phyloP scores from a whole-genome alignment of 2,888 invertebrate genomes.

The Coleophora flavipennella region DNA sequence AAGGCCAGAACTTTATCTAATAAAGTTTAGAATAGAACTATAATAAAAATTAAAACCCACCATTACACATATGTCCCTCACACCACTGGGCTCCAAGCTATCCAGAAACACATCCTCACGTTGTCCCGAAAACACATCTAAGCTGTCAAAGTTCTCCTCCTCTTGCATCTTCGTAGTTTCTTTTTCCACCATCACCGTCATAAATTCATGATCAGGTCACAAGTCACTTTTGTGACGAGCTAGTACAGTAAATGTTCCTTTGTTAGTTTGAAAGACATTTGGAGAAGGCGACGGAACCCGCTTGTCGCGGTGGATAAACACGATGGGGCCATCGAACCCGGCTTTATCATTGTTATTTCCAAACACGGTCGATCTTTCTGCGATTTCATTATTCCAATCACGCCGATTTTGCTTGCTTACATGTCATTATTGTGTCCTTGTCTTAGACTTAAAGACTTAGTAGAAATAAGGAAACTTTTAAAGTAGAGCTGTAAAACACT shows the following conservation, averaged over 20 bases:
- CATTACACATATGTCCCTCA: slow-evolving; percentile 44
- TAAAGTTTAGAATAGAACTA: too few species aligned
- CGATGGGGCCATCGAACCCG: slow-evolving; percentile 59
- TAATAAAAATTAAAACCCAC: slow-evolving; percentile 25
- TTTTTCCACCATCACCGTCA: slow-evolving; percentile 41
- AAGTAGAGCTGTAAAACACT: too few species aligned
- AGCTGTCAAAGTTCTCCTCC: slow-evolving; percentile 50
- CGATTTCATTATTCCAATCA: slow-evolving; percentile 52
- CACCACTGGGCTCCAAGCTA: slow-evolving; percentile 48
- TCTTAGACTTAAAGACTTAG: neutral
- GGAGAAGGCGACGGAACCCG: slow-evolving; percentile 27
- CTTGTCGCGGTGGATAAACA: slow-evolving; percentile 47
- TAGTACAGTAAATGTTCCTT: neutral
- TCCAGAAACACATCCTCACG: slow-evolving; percentile 49
- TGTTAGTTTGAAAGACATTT: slow-evolving; percentile 28
- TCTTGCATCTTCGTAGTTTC: slow-evolving; percentile 48
- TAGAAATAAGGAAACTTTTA: neutral
- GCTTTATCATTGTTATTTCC: slow-evolving; percentile 55
- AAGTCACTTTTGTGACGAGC: neutral
- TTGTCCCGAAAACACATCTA: slow-evolving; percentile 47
- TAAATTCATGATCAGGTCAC: neutral
- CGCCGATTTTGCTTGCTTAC: slow-evolving; percentile 39
- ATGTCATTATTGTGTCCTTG: slow-evolving; percentile 44
- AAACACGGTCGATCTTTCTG: slow-evolving; percentile 39
- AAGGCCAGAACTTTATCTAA: too few species aligned